Evolutionary conservation across 2,113 vertebrate species (phyloP).

Genomic region (Mastomys coucha): DNA sequence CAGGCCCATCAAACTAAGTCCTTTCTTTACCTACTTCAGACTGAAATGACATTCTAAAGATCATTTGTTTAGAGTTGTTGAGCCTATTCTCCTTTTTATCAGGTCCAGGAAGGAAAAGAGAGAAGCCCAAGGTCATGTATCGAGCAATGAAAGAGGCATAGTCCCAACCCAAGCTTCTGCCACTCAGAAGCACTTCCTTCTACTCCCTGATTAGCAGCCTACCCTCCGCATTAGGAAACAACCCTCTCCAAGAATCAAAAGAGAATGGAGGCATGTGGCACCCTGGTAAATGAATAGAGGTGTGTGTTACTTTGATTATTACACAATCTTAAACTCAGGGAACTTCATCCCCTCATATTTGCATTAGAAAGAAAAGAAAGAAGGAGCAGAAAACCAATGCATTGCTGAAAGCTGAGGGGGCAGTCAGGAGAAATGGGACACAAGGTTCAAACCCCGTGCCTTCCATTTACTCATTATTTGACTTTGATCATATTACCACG

Average conservation of each 20-base stretch:
- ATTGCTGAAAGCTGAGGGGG: not conserved
- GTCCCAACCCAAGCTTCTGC: not conserved
- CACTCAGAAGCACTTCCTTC: too few relatives aligned
- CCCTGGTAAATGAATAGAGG: not conserved
- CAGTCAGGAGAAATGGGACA: not conserved
- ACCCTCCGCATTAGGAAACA: not conserved
- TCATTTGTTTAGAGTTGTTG: not conserved
- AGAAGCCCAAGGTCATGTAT: not conserved
- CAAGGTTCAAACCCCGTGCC: not conserved
- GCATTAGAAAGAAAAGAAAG: not conserved
- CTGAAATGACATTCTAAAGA: not conserved
- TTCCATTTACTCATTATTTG: slow-evolving; percentile 13
- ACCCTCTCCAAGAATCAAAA: not conserved
- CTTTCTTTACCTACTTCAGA: not conserved
- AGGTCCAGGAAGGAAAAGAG: not conserved
- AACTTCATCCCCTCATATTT: not conserved
- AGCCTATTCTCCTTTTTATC: not conserved
- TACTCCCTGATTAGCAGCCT: not conserved
- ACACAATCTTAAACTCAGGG: not conserved
- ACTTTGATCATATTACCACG: not conserved
- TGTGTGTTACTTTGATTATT: not conserved
- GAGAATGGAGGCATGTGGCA: not conserved
- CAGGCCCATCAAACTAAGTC: not conserved
- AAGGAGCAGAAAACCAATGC: not conserved
- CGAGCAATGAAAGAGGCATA: not conserved